phyloP scores from a whole-genome alignment of 35 echinoderm and acorn worm genomes.

The Acanthaster planci region DNA sequence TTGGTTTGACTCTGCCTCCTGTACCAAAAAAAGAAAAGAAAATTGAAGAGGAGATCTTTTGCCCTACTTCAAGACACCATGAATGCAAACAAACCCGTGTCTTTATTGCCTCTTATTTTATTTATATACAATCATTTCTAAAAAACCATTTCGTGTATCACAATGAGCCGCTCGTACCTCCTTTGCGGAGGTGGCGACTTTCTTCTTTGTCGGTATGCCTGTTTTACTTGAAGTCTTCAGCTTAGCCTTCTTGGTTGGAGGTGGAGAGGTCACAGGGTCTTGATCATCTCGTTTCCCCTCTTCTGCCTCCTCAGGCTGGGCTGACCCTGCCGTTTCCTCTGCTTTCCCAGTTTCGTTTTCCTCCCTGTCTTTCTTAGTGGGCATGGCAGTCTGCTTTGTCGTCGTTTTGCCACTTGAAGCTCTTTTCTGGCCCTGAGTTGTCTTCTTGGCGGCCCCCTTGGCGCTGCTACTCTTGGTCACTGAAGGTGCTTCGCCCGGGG shows the following conservation, averaged over 20 bases:
- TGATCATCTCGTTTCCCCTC: slow-evolving; percentile 4
- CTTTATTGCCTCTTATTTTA: too few relatives aligned
- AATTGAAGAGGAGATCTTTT: too few relatives aligned
- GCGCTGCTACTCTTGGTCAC: slow-evolving; percentile 35
- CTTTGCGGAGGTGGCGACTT: not conserved
- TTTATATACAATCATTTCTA: too few relatives aligned
- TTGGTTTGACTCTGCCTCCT: too few relatives aligned
- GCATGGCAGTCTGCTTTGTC: slow-evolving; percentile 20
- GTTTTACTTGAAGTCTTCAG: not conserved
- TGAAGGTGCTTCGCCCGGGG: not conserved
- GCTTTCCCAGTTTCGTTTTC: not conserved
- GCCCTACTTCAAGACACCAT: too few relatives aligned
- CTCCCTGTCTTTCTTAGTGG: slow-evolving; percentile 18
- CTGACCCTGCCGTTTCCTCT: slow-evolving; percentile 16
- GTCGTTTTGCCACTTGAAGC: not conserved
- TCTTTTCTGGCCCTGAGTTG: not conserved
- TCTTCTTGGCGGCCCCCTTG: slow-evolving; percentile 27
- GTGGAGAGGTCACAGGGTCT: not conserved
- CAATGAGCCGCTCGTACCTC: slow-evolving; percentile 12
- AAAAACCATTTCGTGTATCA: too few relatives aligned
- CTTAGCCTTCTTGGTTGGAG: slow-evolving; percentile 12
- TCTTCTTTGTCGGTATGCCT: not conserved
- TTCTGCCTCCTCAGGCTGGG: slow-evolving; percentile 32
- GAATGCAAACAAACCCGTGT: too few relatives aligned
- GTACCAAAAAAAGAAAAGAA: too few relatives aligned